These are phyloP conservation scores for Proctacanthus coquilletti DNA, from an alignment of 1,140 invertebrate genomes.

Conservation along the genomic window DNA sequence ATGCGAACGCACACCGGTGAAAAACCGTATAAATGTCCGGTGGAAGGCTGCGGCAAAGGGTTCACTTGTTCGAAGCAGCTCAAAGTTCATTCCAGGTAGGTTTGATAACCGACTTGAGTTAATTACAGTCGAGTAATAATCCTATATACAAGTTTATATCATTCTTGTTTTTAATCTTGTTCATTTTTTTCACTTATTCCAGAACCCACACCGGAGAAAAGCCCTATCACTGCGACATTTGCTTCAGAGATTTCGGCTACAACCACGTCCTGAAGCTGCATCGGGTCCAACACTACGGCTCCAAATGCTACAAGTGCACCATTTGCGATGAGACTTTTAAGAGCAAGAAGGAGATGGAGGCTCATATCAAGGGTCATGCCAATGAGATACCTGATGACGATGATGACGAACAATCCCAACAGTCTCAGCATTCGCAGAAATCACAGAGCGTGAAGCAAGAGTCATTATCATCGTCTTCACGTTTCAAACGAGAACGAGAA, in stretches of 20 bases:
- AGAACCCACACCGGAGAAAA: constrained; percentile 78
- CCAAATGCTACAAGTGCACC: constrained; percentile 83
- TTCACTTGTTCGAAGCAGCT: constrained; percentile 83
- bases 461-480: constrained; percentile 15
- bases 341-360: constrained; percentile 76
- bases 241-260: constrained; percentile 56
- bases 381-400: constrained; percentile 38
- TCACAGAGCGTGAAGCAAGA: constrained; percentile 7
- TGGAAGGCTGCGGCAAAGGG: constrained; percentile 65
- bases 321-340: constrained; percentile 78
- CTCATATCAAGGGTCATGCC: constrained; percentile 78
- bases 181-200: no score
- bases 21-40: constrained; percentile 75
- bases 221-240: constrained; percentile 47
- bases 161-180: not conserved
- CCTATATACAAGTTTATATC: no score
- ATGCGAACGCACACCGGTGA: constrained; percentile 78
- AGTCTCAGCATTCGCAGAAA: constrained; percentile 16
- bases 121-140: no score
- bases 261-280: constrained; percentile 79
- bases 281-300: constrained; percentile 78
- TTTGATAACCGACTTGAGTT: no score
- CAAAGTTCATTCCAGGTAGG: constrained; percentile 66
- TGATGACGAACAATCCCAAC: constrained; percentile 23
- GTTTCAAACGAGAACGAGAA: not conserved